Percentiles rank a stretch among this genome's conserved stretches.
phyloP scores from a whole-genome alignment of 2,797 vertebrate genomes.

The Varecia variegata region DNA sequence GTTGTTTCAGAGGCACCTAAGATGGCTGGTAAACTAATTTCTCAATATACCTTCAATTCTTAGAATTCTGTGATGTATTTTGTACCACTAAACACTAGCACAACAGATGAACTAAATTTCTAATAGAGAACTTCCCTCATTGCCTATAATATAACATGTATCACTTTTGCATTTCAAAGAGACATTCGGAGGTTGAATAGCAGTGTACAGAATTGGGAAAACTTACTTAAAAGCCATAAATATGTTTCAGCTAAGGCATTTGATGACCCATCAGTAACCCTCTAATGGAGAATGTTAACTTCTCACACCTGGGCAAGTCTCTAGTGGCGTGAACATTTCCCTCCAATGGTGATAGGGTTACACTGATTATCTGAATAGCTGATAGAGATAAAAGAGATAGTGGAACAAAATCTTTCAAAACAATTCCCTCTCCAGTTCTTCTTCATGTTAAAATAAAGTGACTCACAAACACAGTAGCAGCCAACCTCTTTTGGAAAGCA shows the following conservation, averaged over 20 bases:
- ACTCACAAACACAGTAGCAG: constrained; percentile 15
- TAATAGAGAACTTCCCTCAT: background rate
- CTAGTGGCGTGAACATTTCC: constrained; percentile 3
- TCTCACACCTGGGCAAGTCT: background rate
- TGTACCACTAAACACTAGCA: background rate
- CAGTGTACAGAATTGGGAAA: constrained; percentile 30
- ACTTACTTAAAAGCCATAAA: constrained; percentile 31
- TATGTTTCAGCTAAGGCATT: constrained; percentile 44
- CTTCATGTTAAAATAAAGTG: constrained; percentile 43
- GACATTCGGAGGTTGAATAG: background rate
- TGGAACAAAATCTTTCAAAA: constrained; percentile 24
- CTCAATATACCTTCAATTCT: background rate
- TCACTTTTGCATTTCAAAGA: constrained; percentile 60
- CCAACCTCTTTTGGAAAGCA: constrained; percentile 29
- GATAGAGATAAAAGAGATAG: constrained; percentile 29
- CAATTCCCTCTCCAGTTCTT: constrained; percentile 7
- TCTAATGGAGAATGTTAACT: constrained; percentile 26
- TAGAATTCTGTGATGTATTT: constrained; percentile 1
- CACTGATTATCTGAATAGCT: constrained; percentile 25
- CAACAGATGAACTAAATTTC: constrained; percentile 32
- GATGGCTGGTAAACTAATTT: background rate
- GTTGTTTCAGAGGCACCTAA: background rate
- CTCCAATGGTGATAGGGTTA: background rate
- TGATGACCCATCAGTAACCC: background rate
- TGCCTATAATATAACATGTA: constrained; percentile 6